These are phyloP conservation scores for Limnephilus marmoratus DNA, from an alignment of 2,888 invertebrate species.

Conservation along the genomic window DNA sequence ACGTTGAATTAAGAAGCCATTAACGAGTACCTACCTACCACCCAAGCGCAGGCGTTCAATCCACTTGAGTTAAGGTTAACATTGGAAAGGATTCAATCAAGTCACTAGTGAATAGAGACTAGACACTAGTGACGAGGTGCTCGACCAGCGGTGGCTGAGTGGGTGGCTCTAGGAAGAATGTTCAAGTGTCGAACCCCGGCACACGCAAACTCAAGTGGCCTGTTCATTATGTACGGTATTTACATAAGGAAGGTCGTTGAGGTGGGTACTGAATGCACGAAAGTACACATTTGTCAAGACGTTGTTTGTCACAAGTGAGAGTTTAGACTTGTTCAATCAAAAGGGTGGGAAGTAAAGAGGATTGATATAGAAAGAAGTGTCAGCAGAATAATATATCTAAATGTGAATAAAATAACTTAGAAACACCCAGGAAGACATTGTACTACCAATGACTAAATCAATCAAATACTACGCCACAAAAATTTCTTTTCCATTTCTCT, in stretches of 20 bases:
- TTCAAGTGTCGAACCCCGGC: background rate
- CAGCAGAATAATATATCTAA: background rate
- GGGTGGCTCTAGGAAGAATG: background rate
- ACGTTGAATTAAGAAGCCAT: background rate
- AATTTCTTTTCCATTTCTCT: no score
- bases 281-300: background rate
- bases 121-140: background rate
- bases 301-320: slow-evolving; percentile 2
- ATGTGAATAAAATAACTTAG: background rate
- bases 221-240: background rate
- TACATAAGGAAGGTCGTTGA: background rate
- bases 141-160: background rate
- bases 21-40: background rate
- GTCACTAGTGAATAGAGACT: background rate
- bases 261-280: background rate
- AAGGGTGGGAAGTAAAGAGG: background rate
- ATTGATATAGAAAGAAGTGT: background rate
- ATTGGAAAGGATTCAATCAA: background rate
- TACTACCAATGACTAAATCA: background rate
- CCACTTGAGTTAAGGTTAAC: background rate
- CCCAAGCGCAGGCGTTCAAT: background rate
- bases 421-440: background rate
- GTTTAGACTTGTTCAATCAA: background rate
- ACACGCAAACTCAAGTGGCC: background rate
- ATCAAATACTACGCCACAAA: no score